Evolutionary conservation across 30 jellyfish, hydroid and myxozoan genomes (phyloP).

Genomic region (Rhopilema esculentum): DNA sequence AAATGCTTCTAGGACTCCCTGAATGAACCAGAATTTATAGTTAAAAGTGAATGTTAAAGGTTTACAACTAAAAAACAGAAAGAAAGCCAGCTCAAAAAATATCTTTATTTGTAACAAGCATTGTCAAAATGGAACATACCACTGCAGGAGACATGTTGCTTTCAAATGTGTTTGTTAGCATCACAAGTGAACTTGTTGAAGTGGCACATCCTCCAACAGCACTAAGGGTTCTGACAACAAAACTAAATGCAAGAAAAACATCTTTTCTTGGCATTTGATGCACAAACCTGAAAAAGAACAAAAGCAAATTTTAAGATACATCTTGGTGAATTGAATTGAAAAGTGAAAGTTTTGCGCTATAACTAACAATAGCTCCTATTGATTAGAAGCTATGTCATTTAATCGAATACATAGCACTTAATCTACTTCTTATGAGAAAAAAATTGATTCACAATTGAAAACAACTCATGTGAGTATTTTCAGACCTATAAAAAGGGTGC

Average conservation of each 20-base stretch:
- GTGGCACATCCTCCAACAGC: conserved; percentile 78
- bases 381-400: no score
- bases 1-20: conserved; percentile 81
- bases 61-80: no score
- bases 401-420: no score
- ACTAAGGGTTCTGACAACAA: conserved; percentile 54
- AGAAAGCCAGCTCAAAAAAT: no score
- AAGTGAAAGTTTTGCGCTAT: neutral
- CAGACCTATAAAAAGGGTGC: no score
- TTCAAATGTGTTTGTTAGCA: conserved; percentile 54
- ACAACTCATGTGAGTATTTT: no score
- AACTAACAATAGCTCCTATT: no score
- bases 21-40: no score
- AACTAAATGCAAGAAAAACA: conserved; percentile 43
- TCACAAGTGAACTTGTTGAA: conserved; percentile 66
- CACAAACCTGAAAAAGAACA: conserved; percentile 55
- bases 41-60: no score
- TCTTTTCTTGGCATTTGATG: conserved; percentile 21
- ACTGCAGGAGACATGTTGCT: conserved; percentile 66
- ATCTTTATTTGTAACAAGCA: no score
- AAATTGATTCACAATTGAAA: no score
- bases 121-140: conserved; percentile 3
- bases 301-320: neutral
- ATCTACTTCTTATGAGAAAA: no score
- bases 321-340: neutral